Conservation (phyloP, 1,140 invertebrate species). For the Saxidomus purpurata region DNA sequence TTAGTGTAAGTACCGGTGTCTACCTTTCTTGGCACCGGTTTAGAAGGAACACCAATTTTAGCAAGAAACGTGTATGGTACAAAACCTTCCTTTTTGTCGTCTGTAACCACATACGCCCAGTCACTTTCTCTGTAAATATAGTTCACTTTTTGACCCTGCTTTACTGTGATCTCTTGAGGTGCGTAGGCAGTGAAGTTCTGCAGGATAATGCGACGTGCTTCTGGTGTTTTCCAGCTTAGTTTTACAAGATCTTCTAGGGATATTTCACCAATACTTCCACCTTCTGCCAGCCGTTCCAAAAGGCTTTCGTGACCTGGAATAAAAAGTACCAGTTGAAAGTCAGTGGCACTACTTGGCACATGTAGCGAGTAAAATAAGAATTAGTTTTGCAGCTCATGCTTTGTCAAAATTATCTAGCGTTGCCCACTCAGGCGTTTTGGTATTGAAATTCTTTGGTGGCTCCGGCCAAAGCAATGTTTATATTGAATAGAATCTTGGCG, state of each 20-base stretch:
- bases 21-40: not conserved
- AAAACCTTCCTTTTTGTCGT: conserved; percentile 62
- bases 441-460: too few relatives aligned
- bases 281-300: not conserved
- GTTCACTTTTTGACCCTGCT: conserved; percentile 64
- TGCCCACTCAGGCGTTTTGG: too few relatives aligned
- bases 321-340: too few relatives aligned
- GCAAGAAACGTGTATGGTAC: conserved; percentile 40
- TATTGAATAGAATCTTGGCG: too few relatives aligned
- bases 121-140: conserved; percentile 58
- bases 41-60: conserved; percentile 39
- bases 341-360: too few relatives aligned
- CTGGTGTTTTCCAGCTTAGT: conserved; percentile 27
- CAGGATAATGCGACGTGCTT: conserved; percentile 47
- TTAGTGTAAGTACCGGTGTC: conserved; percentile 22
- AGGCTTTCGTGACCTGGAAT: conserved; percentile 41
- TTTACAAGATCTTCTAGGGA: conserved; percentile 34
- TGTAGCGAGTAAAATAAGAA: not conserved
- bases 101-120: conserved; percentile 57
- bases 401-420: not conserved
- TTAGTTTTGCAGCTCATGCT: not conserved
- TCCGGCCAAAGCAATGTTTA: too few relatives aligned
- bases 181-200: conserved; percentile 37
- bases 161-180: conserved; percentile 35
- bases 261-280: conserved; percentile 11